Evolutionary conservation across 2,888 invertebrate species (phyloP).

Genomic region (Podotricha telesiphe): DNA sequence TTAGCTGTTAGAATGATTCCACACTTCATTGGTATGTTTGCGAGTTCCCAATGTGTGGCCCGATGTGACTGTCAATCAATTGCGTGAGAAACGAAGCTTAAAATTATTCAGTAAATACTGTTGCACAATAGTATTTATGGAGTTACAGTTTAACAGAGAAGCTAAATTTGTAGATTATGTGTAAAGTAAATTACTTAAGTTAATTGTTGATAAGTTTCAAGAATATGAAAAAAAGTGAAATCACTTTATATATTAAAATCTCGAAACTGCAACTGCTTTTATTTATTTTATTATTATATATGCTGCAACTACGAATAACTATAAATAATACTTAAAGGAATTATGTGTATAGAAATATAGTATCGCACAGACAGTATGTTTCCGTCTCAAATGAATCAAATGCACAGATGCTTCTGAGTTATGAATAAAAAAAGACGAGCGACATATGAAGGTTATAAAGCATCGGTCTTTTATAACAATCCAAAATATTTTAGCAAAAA

Average conservation of each 20-base stretch:
- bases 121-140: background rate
- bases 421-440: constrained; percentile 31
- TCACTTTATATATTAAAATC: background rate
- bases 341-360: constrained; percentile 11
- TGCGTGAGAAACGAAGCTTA: constrained; percentile 21
- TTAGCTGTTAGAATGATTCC: constrained; percentile 70
- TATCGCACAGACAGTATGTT: constrained; percentile 18
- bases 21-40: constrained; percentile 64
- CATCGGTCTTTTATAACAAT: background rate
- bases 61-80: constrained; percentile 37
- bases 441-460: constrained; percentile 1
- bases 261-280: background rate
- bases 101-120: constrained; percentile 21
- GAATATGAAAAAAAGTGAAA: background rate
- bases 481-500: background rate
- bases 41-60: constrained; percentile 36
- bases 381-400: constrained; percentile 21
- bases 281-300: background rate
- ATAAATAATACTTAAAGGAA: background rate
- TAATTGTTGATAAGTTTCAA: background rate
- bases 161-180: background rate
- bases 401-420: constrained; percentile 44
- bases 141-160: background rate
- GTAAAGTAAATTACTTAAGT: background rate
- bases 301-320: background rate